Evolutionary conservation across 2,113 vertebrate genomes (phyloP).

Genomic region (Trogon surrucura): DNA sequence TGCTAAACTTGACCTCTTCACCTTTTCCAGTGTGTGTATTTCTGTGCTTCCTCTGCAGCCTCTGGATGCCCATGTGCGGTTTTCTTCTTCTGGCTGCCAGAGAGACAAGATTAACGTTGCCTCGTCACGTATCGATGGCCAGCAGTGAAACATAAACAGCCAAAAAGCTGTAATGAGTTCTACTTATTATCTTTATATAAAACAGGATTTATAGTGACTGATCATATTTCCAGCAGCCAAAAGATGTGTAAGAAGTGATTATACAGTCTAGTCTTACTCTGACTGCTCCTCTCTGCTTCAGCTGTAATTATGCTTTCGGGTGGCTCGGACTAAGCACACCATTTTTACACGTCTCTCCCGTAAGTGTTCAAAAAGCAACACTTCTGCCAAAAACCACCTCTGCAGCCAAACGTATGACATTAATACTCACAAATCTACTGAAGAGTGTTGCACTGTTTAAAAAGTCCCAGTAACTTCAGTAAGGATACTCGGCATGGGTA

Average conservation of each 20-base stretch:
- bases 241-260: background rate
- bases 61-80: slow-evolving; percentile 12
- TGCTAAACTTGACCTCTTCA: slow-evolving; percentile 57
- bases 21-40: slow-evolving; percentile 46
- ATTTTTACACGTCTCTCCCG: background rate
- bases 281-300: background rate
- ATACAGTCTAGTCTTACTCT: background rate
- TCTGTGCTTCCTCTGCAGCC: slow-evolving; percentile 40
- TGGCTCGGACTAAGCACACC: background rate
- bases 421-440: background rate
- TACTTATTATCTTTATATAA: slow-evolving; percentile 17
- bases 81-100: background rate
- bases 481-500: fast-evolving
- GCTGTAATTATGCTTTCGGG: background rate
- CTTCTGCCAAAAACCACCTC: background rate
- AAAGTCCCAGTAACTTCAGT: background rate
- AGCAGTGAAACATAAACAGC: background rate
- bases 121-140: background rate
- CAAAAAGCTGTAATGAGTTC: slow-evolving; percentile 34
- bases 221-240: slow-evolving; percentile 34
- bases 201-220: background rate
- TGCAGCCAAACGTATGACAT: background rate
- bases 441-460: background rate
- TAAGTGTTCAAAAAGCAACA: background rate
- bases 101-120: slow-evolving; percentile 1